A percentile compares a stretch with the other conserved stretches of the same genome.
Evolutionary conservation across 2,888 invertebrate species (phyloP).

Genomic region (Erebia epiphron): DNA sequence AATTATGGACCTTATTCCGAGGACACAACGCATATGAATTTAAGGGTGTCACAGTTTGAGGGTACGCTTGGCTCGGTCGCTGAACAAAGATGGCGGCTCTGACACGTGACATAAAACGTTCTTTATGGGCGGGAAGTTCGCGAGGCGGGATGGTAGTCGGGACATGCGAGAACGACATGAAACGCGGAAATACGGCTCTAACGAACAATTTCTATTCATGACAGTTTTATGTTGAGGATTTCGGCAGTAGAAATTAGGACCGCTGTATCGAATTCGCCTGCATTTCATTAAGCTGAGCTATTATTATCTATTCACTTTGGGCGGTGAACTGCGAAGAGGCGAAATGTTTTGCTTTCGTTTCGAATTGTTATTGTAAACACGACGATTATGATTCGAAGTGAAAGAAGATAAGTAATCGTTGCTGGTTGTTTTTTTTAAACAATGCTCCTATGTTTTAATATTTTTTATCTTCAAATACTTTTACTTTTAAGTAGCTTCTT

Average conservation of each 20-base stretch:
- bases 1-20: conserved; percentile 60
- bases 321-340: neutral
- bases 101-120: conserved; percentile 79
- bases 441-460: neutral
- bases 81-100: conserved; percentile 70
- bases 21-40: conserved; percentile 52
- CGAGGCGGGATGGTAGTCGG: conserved; percentile 70
- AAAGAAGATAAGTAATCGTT: conserved; percentile 14
- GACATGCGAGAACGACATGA: conserved; percentile 78
- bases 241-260: conserved; percentile 47
- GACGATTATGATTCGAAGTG: conserved; percentile 6
- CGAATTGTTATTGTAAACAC: conserved; percentile 33
- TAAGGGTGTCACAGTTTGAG: conserved; percentile 50
- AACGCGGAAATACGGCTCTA: conserved; percentile 68
- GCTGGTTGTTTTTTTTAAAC: conserved; percentile 8
- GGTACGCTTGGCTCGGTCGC: conserved; percentile 55
- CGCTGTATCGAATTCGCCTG: conserved; percentile 43
- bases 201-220: conserved; percentile 77
- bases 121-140: conserved; percentile 78
- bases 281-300: conserved; percentile 31
- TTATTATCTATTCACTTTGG: conserved; percentile 18
- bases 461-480: too few relatives aligned
- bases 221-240: conserved; percentile 64
- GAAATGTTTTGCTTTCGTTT: conserved; percentile 30
- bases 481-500: neutral